A percentile compares a stretch with the other conserved stretches of the same genome.
These are phyloP conservation scores for Limulus polyphemus DNA, from an alignment of 2,888 invertebrate species.

Conservation along the genomic window DNA sequence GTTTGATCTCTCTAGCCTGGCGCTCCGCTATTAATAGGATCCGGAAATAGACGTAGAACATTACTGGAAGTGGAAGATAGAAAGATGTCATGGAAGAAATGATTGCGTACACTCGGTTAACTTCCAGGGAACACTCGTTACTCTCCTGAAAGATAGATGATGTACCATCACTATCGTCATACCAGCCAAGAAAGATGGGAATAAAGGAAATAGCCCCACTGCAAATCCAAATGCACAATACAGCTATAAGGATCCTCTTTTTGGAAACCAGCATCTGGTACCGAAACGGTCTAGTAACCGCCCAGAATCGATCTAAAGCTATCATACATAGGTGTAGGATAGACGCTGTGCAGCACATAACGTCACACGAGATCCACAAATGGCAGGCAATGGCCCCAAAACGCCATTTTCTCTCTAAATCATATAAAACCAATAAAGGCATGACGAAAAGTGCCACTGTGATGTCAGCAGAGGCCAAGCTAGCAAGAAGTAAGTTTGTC, in stretches of 20 bases:
- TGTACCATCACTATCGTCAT: conserved; percentile 25
- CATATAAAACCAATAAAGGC: conserved; percentile 33
- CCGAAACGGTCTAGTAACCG: conserved; percentile 32
- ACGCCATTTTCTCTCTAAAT: conserved; percentile 38
- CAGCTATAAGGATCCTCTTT: conserved; percentile 28
- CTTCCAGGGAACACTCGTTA: conserved; percentile 21
- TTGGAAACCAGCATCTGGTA: conserved; percentile 29
- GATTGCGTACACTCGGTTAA: conserved; percentile 33
- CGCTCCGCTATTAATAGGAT: conserved; percentile 32
- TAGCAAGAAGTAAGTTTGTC: conserved; percentile 33
- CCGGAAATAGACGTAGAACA: conserved; percentile 32
- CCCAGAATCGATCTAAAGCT: conserved; percentile 40
- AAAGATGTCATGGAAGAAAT: conserved; percentile 33
- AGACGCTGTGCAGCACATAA: conserved; percentile 36
- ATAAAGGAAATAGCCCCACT: conserved; percentile 34
- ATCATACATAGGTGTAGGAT: conserved; percentile 34
- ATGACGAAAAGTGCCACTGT: conserved; percentile 34
- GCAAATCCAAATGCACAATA: conserved; percentile 33
- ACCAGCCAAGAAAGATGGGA: conserved; percentile 35
- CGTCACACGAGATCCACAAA: conserved; percentile 35
- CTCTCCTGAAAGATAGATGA: conserved; percentile 25
- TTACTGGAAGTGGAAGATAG: conserved; percentile 33
- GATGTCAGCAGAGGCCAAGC: conserved; percentile 33
- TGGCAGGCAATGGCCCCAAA: conserved; percentile 34
- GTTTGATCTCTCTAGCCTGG: conserved; percentile 31